Evolutionary conservation across 2,888 invertebrate genomes (phyloP).

Genomic region (Hyles lineata): DNA sequence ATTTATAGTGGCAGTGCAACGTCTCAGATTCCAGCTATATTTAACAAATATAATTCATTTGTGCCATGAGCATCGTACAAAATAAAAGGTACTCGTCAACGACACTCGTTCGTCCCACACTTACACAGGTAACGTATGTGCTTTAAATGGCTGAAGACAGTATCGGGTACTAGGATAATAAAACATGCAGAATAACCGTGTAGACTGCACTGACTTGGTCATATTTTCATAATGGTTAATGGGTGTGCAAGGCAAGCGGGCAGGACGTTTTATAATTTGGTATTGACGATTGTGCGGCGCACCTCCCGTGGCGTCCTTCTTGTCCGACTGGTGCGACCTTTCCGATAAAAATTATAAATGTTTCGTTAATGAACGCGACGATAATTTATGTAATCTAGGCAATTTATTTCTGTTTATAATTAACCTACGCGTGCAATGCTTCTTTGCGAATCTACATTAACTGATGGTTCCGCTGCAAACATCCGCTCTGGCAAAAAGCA

Average conservation of each 20-base stretch:
- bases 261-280: conserved; percentile 79
- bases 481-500: conserved; percentile 13
- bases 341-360: conserved; percentile 55
- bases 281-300: conserved; percentile 69
- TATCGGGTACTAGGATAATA: conserved; percentile 75
- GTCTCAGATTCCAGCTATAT: conserved; percentile 69
- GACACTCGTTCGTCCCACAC: conserved; percentile 67
- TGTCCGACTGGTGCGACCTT: conserved; percentile 58
- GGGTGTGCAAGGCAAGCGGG: conserved; percentile 73
- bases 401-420: conserved; percentile 25
- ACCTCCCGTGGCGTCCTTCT: conserved; percentile 64
- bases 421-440: conserved; percentile 19
- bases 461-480: conserved; percentile 13
- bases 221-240: conserved; percentile 85
- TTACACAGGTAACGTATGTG: conserved; percentile 77
- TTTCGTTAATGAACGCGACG: conserved; percentile 45
- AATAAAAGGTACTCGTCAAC: conserved; percentile 56
- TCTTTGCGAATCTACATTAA: conserved; percentile 20
- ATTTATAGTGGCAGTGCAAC: conserved; percentile 69
- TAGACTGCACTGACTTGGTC: conserved; percentile 71
- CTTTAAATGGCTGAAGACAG: conserved; percentile 81
- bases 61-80: conserved; percentile 59
- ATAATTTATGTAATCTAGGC: conserved; percentile 26
- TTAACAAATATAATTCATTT: conserved; percentile 77
- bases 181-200: conserved; percentile 80